phyloP scores from a whole-genome alignment of 2,113 vertebrate species.

The Nerophis lumbriciformis region DNA sequence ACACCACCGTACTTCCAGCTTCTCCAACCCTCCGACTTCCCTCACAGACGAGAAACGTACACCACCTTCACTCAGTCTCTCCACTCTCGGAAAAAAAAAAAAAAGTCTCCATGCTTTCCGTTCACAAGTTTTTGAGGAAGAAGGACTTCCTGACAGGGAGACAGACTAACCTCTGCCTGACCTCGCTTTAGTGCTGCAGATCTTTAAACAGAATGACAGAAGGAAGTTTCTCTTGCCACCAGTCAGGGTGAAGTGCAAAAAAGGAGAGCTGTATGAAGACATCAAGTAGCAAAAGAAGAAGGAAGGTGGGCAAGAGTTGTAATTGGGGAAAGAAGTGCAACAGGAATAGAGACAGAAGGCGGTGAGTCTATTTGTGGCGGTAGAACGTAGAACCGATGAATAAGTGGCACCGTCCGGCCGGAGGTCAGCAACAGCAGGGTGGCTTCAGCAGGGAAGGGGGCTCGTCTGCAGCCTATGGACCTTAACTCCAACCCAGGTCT shows the following conservation, averaged over 20 bases:
- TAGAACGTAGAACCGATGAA: conserved; percentile 58
- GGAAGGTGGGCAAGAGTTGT: conserved; percentile 12
- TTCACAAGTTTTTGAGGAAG: conserved; percentile 24
- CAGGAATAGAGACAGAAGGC: conserved; percentile 40
- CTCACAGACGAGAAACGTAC: conserved; percentile 41
- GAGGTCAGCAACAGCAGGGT: conserved; percentile 55
- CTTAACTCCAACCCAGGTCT: conserved; percentile 72
- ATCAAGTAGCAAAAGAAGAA: conserved; percentile 22
- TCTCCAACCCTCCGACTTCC: conserved; percentile 42
- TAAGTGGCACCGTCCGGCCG: conserved; percentile 43
- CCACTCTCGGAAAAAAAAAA: conserved; percentile 6
- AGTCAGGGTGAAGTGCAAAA: conserved; percentile 3
- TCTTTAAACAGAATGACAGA: conserved; percentile 1
- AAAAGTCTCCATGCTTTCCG: conserved; percentile 26
- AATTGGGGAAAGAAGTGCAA: conserved; percentile 13
- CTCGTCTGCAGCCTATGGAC: conserved; percentile 56
- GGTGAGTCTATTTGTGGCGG: conserved; percentile 44
- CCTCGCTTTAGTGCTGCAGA: conserved; percentile 52
- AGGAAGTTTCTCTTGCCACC: conserved; percentile 31
- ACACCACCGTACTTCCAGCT: conserved; percentile 25
- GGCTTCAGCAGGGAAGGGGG: conserved; percentile 42
- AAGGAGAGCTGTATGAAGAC: conserved; percentile 33
- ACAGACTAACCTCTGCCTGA: conserved; percentile 26
- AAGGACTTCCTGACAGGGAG: conserved; percentile 29
- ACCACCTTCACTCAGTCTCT: conserved; percentile 46